These are phyloP conservation scores for Podabrus alpinus DNA, from an alignment of 2,888 invertebrate genomes.

Conservation along the genomic window DNA sequence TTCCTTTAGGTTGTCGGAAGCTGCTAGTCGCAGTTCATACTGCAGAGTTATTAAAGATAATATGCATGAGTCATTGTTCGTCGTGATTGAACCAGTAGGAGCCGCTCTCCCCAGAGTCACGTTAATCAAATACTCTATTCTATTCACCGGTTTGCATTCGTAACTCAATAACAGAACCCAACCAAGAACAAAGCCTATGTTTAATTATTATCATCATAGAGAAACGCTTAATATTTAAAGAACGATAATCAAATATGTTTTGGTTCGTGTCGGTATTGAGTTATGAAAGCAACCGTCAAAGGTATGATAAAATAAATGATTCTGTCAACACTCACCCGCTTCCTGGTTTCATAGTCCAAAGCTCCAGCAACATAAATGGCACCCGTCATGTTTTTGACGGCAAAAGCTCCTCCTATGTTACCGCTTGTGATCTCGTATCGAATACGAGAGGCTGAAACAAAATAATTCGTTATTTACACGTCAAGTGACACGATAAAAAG, in stretches of 20 bases:
- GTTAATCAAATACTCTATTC: conserved; percentile 34
- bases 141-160: conserved; percentile 32
- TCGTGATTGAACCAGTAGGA: conserved; percentile 35
- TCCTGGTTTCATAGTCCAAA: conserved; percentile 94
- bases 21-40: conserved; percentile 93
- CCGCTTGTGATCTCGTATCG: conserved; percentile 99
- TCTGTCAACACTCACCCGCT: conserved; percentile 75
- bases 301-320: conserved; percentile 19
- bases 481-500: not conserved
- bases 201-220: conserved; percentile 20
- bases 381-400: conserved; percentile 97
- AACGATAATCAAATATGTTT: conserved; percentile 14
- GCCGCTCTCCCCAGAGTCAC: conserved; percentile 29
- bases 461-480: conserved; percentile 15
- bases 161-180: conserved; percentile 35
- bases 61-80: conserved; percentile 31
- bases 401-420: conserved; percentile 97
- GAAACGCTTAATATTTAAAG: conserved; percentile 18
- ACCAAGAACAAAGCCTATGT: conserved; percentile 32
- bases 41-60: conserved; percentile 52
- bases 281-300: conserved; percentile 23
- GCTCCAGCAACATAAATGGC: conserved; percentile 98
- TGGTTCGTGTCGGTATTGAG: conserved; percentile 13
- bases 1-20: conserved; percentile 95
- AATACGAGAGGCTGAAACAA: conserved; percentile 89